A percentile compares a stretch with the other conserved stretches of the same genome.
Conservation (phyloP, 2,113 vertebrate species). For the Lagopus leucura region DNA sequence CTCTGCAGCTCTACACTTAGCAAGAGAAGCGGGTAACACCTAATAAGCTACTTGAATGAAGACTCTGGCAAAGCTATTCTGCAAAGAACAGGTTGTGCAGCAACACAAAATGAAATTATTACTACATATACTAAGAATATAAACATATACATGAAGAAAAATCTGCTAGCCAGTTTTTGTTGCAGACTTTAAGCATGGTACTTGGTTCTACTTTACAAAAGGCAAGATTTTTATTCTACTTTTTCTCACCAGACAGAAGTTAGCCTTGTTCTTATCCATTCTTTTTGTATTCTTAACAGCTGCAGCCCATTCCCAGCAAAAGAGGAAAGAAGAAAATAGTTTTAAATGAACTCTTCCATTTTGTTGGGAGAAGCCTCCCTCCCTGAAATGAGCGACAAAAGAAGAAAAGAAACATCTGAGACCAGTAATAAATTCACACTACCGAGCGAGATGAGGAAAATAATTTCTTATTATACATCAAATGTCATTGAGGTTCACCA, state of each 20-base stretch:
- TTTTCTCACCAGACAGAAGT: neutral
- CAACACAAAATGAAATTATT: neutral
- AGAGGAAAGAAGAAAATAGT: neutral
- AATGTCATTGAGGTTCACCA: neutral
- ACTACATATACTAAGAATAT: neutral
- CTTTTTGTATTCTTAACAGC: neutral
- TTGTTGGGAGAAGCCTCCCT: neutral
- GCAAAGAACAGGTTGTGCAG: neutral
- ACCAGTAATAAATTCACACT: constrained; percentile 28
- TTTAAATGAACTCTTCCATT: neutral
- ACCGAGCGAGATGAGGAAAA: constrained; percentile 32
- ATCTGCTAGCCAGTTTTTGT: neutral
- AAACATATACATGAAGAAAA: neutral
- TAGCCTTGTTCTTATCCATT: neutral
- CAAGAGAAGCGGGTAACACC: neutral
- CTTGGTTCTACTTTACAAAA: neutral
- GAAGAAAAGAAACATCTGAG: constrained; percentile 38
- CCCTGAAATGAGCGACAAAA: neutral
- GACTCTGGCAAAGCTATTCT: neutral
- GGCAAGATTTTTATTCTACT: neutral
- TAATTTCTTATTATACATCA: constrained; percentile 35
- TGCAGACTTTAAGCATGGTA: neutral
- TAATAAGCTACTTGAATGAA: neutral
- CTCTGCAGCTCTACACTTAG: neutral
- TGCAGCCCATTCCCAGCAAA: neutral